Conservation (phyloP, 2,797 vertebrate species). For the Paramormyrops hopkinsi region DNA sequence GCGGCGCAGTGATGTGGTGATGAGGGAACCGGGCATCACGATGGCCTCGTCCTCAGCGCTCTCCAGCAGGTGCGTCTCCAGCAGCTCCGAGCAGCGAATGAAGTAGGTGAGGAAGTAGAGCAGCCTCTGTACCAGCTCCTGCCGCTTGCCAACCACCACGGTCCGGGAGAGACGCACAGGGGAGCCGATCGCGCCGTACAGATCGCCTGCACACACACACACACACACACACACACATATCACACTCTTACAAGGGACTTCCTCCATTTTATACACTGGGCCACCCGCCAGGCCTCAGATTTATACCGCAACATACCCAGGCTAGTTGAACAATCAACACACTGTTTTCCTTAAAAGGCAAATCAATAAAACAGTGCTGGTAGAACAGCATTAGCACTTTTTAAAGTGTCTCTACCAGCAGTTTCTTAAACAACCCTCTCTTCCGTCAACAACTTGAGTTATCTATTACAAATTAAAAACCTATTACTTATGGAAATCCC, state of each 20-base stretch:
- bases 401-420: neutral
- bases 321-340: neutral
- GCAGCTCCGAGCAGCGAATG: slow-evolving; percentile 94
- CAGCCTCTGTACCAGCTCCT: slow-evolving; percentile 90
- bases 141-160: slow-evolving; percentile 84
- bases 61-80: slow-evolving; percentile 89
- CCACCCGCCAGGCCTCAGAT: neutral
- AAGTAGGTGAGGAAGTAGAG: slow-evolving; percentile 98
- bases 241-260: neutral
- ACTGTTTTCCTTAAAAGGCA: neutral
- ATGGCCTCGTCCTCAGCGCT: slow-evolving; percentile 91
- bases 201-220: slow-evolving; percentile 68
- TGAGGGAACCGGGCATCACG: slow-evolving; percentile 91
- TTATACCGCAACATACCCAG: neutral
- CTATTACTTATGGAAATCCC: neutral
- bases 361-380: neutral
- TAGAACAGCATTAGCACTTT: neutral
- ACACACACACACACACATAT: slow-evolving; percentile 4
- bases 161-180: slow-evolving; percentile 86
- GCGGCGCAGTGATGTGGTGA: slow-evolving; percentile 89
- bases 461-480: neutral
- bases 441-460: neutral
- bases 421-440: neutral
- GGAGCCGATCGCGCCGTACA: slow-evolving; percentile 94
- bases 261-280: neutral